A percentile compares a stretch with the other conserved stretches of the same genome.
These are phyloP conservation scores for Graphium colonna DNA, from an alignment of 2,888 invertebrate genomes.

Conservation along the genomic window DNA sequence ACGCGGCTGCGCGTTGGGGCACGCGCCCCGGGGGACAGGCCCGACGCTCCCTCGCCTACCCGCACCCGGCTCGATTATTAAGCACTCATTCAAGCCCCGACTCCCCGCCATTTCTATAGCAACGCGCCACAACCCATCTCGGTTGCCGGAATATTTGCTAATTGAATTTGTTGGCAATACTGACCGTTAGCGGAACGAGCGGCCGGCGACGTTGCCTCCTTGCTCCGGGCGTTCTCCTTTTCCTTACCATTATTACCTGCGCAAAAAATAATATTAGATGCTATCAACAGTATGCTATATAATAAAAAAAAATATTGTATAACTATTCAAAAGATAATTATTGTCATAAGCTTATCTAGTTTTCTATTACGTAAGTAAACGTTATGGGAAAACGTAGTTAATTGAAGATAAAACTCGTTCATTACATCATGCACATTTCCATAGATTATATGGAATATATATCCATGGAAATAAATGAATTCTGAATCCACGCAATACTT, in stretches of 20 bases:
- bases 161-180: slow-evolving; percentile 36
- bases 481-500: no score
- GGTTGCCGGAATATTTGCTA: background rate
- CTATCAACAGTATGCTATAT: no score
- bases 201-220: slow-evolving; percentile 85
- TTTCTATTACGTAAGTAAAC: no score
- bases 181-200: slow-evolving; percentile 83
- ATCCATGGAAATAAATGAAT: no score
- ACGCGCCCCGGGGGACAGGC: slow-evolving; percentile 28
- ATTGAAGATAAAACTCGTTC: no score
- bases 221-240: slow-evolving; percentile 82
- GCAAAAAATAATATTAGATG: slow-evolving; percentile 37
- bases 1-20: slow-evolving; percentile 53
- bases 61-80: slow-evolving; percentile 57
- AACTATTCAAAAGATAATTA: no score
- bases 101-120: slow-evolving; percentile 52
- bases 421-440: no score
- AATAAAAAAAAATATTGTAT: no score
- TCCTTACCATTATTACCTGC: slow-evolving; percentile 87
- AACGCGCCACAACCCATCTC: slow-evolving; percentile 29
- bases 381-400: no score
- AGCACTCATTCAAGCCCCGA: slow-evolving; percentile 63
- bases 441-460: no score
- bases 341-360: no score
- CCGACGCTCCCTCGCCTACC: slow-evolving; percentile 31